phyloP scores from a whole-genome alignment of 2,888 invertebrate genomes.

The Digitonthophagus gazella region DNA sequence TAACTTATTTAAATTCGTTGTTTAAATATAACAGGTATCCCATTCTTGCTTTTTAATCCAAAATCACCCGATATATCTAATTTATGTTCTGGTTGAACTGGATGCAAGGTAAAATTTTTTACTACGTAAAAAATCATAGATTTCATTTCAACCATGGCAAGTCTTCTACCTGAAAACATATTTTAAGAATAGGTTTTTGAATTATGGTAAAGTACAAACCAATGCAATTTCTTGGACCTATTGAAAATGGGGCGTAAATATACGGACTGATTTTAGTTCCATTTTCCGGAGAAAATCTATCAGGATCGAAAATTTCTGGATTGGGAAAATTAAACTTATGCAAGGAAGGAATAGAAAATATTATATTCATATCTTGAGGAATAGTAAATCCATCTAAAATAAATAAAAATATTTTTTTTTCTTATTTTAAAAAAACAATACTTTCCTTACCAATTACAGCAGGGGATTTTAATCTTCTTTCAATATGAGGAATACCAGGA shows the following conservation, averaged over 20 bases:
- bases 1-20: too few species aligned
- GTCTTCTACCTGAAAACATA: not conserved
- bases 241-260: constrained; percentile 8
- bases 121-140: not conserved
- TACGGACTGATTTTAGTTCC: not conserved
- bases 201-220: not conserved
- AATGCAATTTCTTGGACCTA: constrained; percentile 9
- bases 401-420: not conserved
- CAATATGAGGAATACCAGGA: not conserved
- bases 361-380: not conserved
- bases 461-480: constrained; percentile 2
- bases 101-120: not conserved
- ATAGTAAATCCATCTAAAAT: not conserved
- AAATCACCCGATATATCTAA: not conserved
- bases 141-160: constrained; percentile 7
- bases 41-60: not conserved
- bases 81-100: constrained; percentile 6
- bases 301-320: not conserved
- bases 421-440: not conserved
- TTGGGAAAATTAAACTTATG: not conserved
- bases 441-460: not conserved
- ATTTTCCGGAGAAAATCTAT: constrained; percentile 1
- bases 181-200: not conserved
- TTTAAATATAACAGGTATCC: constrained; percentile 10
- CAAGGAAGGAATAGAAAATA: constrained; percentile 2